Base-by-base conservation (phyloP, 2,797 vertebrate species). In the Odontamblyopus rebecca region DNA sequence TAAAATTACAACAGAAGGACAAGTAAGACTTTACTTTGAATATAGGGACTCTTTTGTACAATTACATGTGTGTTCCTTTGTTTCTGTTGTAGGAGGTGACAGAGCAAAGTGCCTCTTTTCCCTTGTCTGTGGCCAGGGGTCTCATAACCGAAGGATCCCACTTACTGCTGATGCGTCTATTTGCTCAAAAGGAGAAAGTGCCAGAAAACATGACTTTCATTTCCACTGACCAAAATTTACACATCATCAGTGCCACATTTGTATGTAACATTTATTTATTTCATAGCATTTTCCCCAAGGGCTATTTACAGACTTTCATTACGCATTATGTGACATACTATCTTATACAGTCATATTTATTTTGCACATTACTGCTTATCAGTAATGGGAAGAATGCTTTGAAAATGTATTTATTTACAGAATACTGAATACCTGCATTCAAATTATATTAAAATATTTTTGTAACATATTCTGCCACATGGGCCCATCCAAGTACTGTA, bases 121-220 rank as follows among this genome's bases (percentile, higher is more conserved):
- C 91, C 50, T 51, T 84, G 66, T 81, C 81, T 5, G 78, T 62
- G 41, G 67, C 94, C 2, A 71, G 0, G 7, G 97, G 97, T 9
- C 90, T 97, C 66, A 57, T 98, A 74, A 95, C 93, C 0, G 96
- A 96, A 70, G 95, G 94, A 0, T 95, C 97, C 78, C 94, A 89
- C 85, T 81, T 98, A 44, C 87, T 99, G 70, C 78, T 99, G 78
- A 89, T 96, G 88, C 94, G 97, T 48, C 85, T 97, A 71, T 83
- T 99, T 57, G 94, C 94, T 3, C 81, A 85, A 51, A 91, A 81
- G 70, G 91, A 57, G 69, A 85, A 56, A 0, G 82, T 95, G 61
- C 94, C 95, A 41, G 82, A 88, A 0, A n/a, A 89, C 9, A 91
- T 96, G 81, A 29, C 61, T 44, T 97, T 97, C 79, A 89, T 96